A percentile compares a stretch with the other conserved stretches of the same genome.
phyloP scores from a whole-genome alignment of 2,888 invertebrate species.

The Phortica okadai region DNA sequence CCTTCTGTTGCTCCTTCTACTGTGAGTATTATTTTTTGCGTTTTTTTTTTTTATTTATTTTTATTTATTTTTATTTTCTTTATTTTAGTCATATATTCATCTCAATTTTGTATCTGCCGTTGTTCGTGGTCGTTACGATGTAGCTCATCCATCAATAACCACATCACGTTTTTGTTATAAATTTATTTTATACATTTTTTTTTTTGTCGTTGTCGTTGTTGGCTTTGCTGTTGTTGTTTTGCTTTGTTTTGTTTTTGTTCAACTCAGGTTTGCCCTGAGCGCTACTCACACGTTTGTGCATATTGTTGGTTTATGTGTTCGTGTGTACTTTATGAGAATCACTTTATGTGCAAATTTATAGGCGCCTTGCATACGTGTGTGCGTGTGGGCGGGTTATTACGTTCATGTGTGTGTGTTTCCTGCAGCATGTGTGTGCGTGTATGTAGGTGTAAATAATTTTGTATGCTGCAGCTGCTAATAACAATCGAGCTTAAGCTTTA shows the following conservation, averaged over 20 bases:
- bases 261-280: slow-evolving; percentile 13
- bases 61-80: background rate
- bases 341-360: slow-evolving; percentile 59
- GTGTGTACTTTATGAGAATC: slow-evolving; percentile 37
- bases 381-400: slow-evolving; percentile 8
- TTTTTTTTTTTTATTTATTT: slow-evolving; percentile 6
- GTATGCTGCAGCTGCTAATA: slow-evolving; percentile 21
- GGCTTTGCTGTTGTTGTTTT: slow-evolving; percentile 39
- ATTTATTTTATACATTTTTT: slow-evolving; percentile 64
- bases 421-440: slow-evolving; percentile 21
- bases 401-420: slow-evolving; percentile 26
- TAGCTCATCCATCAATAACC: slow-evolving; percentile 60
- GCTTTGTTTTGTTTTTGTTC: slow-evolving; percentile 10
- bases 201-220: slow-evolving; percentile 33
- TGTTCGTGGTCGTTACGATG: slow-evolving; percentile 28
- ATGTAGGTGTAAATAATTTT: slow-evolving; percentile 44
- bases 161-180: slow-evolving; percentile 68
- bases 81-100: slow-evolving; percentile 31
- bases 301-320: slow-evolving; percentile 1
- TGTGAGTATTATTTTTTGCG: background rate
- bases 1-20: background rate
- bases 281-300: background rate
- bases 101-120: slow-evolving; percentile 29
- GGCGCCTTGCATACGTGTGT: slow-evolving; percentile 43
- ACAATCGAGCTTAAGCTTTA: slow-evolving; percentile 38